Evolutionary conservation across 2,888 invertebrate genomes (phyloP), one percentile per base, ranked within the genome.

Genomic region (Epinotia demarniana): DNA sequence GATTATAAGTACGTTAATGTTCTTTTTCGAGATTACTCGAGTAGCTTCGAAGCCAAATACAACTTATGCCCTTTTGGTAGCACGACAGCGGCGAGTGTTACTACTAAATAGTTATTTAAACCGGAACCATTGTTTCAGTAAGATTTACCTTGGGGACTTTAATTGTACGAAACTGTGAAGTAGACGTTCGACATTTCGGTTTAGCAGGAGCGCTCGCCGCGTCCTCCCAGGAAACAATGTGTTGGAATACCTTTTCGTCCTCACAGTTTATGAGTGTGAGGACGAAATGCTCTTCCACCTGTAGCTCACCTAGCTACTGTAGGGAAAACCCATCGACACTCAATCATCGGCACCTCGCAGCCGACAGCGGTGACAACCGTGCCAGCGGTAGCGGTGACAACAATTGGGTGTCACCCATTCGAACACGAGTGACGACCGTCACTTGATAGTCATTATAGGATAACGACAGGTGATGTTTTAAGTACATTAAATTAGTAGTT

Each of bases 401-500:
- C 6, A n/a, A 53, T 8, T n/a, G 53, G 53, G 53, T 53, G 53
- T 53, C 49, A 16, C 27, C 39, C 53, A 18, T 75, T 60, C 69
- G 69, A 69, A 46, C 58, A 68, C 72, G 64, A 66, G 73, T 43
- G 74, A 63, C 69, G 55, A 43, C 2, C 18, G 49, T 55, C 39
- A 62, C 72, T 49, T 55, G 46, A 64, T 77, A 78, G 78, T 78
- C 75, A 76, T 78, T 77, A 78, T 79, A 73, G 76, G 57, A 72
- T 76, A 77, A 75, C 67, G 66, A 76, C 75, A 78, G 81, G 79
- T 81, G 82, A 81, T 82, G 80, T 82, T 77, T 78, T 81, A 82
- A 82, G 82, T 82, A 83, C 83, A 81, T 81, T 79, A 80, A 79
- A 80, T 78, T 78, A 78, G 78, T 78, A 73, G 73, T 66, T 78